Evolutionary conservation across 1,140 invertebrate species (phyloP).

Genomic region (Lineus longissimus): DNA sequence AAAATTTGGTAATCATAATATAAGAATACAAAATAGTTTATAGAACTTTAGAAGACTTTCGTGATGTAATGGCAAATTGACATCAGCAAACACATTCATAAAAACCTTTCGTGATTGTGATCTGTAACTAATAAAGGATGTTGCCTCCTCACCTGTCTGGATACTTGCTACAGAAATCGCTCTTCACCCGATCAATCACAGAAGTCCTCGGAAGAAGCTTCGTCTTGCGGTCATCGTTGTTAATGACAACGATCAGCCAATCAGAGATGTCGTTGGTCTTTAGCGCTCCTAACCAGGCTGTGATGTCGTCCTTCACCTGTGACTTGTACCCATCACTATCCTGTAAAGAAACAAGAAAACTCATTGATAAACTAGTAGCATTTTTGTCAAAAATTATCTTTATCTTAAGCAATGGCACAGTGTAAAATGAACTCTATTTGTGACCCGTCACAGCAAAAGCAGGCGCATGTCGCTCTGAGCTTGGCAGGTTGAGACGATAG

Average conservation of each 20-base stretch:
- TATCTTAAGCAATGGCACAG: not conserved
- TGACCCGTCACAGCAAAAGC: no score
- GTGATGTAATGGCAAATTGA: no score
- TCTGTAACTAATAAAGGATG: no score
- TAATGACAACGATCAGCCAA: constrained; percentile 91
- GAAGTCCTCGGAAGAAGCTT: constrained; percentile 88
- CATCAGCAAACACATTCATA: no score
- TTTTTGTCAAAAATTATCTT: not conserved
- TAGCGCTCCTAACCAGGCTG: constrained; percentile 78
- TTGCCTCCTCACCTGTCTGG: constrained; percentile 64
- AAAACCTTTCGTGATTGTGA: no score
- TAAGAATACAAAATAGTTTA: no score
- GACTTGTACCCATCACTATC: constrained; percentile 88
- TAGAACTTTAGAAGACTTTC: no score
- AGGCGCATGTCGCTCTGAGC: no score
- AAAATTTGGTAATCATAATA: no score
- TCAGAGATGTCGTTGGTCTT: constrained; percentile 72
- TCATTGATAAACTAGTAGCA: not conserved
- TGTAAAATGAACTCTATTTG: not conserved
- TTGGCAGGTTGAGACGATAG: no score
- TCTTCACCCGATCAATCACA: constrained; percentile 89
- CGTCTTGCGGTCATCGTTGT: constrained; percentile 79
- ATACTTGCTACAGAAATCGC: constrained; percentile 88
- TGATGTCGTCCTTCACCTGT: constrained; percentile 79
- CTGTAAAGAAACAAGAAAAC: constrained; percentile 56